Evolutionary conservation across 1,140 invertebrate genomes (phyloP), one percentile per base, ranked within the genome.

Genomic region (Apis cerana): DNA sequence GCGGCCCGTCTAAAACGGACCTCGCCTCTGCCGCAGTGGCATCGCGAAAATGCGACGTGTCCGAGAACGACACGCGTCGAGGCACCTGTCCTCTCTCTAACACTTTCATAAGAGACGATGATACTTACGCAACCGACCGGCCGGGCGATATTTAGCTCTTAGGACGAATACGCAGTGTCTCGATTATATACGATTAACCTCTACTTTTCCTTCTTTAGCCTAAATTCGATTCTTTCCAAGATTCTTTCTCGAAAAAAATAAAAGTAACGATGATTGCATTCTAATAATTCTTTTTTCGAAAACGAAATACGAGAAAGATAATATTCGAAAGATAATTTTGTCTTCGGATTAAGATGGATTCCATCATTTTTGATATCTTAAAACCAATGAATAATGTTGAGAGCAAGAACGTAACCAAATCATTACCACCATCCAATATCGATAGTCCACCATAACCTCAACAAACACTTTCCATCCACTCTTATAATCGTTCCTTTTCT

Each of bases 121-220:
- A 86, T 83, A 89, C 87, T 92, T 93, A 91, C 87, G 91, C 89
- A 92, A 92, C 82, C 82, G 81, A 79, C 83, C 88, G 83, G 88
- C 84, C 85, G 79, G 74, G 86, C 89, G 89, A 92, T 92, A 90
- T 92, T 92, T 92, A 93, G 91, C 88, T 90, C 87, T 90, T 87
- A 85, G 80, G 76, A 84, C 85, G 69, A 83, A 86, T 54, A 75
- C 75, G 82, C 85, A 85, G 62, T 50, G 19, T 11, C 50, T 19
- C 27, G 19, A 23, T 21, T 17, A 33, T 33, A 33, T 33, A 19
- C 21, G 48, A 50, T n/a, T 19, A 65, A 59, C n/a, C 77, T 50
- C 52, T 23, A 21, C 43, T 52, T 52, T 62, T 48, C 19, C 68
- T 54, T 43, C 48, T 27, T 59, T 23, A 19, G 23, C 13, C 17